A percentile compares a stretch with the other conserved stretches of the same genome.
phyloP scores from a whole-genome alignment of 2,888 invertebrate species.

The Tetanocera ferruginea region DNA sequence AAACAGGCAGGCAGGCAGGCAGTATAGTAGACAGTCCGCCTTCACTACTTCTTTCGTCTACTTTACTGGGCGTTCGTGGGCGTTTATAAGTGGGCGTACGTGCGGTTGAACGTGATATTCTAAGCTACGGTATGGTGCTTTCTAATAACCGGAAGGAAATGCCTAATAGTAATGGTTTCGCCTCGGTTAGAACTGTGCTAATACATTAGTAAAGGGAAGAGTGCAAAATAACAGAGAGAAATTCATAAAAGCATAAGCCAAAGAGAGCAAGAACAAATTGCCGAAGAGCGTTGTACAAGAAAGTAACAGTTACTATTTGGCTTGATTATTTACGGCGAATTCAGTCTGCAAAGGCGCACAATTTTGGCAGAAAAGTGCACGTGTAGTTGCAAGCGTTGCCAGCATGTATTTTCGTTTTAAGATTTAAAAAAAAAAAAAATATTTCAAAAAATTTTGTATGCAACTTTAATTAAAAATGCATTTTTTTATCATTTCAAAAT shows the following conservation, averaged over 20 bases:
- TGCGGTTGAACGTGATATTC: not conserved
- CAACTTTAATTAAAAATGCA: no score
- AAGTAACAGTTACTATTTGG: not conserved
- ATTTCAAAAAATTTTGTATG: no score
- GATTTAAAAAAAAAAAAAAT: not conserved
- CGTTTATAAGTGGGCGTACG: not conserved
- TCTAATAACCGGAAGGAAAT: constrained; percentile 16
- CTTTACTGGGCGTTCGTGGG: not conserved
- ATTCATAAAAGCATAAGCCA: not conserved
- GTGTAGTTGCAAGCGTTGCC: not conserved
- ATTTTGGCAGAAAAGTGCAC: not conserved
- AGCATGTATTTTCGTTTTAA: not conserved
- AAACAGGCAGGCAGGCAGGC: not conserved
- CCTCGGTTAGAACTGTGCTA: not conserved
- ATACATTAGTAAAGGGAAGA: not conserved
- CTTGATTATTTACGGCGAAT: no score
- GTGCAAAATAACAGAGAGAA: not conserved
- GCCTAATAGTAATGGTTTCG: constrained; percentile 10
- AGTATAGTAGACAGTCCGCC: not conserved
- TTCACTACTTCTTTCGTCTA: not conserved
- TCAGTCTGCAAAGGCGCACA: no score
- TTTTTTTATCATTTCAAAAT: not conserved
- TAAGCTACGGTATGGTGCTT: not conserved
- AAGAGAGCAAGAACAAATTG: not conserved
- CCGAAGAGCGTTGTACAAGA: not conserved